Conservation (phyloP, 2,888 invertebrate species). For the Branchipolynoe longqiensis region DNA sequence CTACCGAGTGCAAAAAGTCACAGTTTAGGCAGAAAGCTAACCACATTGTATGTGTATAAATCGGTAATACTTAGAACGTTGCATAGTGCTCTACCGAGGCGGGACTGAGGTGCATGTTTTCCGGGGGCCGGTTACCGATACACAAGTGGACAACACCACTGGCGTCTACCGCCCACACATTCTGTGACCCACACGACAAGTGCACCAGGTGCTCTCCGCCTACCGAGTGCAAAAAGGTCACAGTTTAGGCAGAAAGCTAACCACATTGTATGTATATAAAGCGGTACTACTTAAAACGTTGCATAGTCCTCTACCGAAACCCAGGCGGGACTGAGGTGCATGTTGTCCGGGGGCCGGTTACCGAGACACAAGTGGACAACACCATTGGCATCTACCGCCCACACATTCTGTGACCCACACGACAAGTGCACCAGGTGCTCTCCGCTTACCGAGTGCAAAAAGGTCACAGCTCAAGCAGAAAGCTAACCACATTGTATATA, state of each 20-base stretch:
- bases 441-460: too few relatives aligned
- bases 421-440: conserved; percentile 81
- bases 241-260: too few relatives aligned
- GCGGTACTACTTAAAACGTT: too few relatives aligned
- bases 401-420: conserved; percentile 83
- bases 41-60: too few relatives aligned
- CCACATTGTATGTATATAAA: too few relatives aligned
- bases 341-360: conserved; percentile 80
- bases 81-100: too few relatives aligned
- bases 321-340: conserved; percentile 83
- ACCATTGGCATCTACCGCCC: conserved; percentile 83
- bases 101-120: conserved; percentile 81
- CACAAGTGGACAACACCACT: conserved; percentile 83
- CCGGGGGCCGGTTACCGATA: conserved; percentile 82
- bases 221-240: too few relatives aligned
- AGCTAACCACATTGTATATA: too few relatives aligned
- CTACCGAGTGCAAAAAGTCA: too few relatives aligned
- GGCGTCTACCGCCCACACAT: conserved; percentile 83
- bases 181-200: conserved; percentile 82
- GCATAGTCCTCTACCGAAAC: conserved; percentile 82
- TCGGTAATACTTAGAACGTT: too few relatives aligned
- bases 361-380: conserved; percentile 83
- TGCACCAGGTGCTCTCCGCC: conserved; percentile 80
- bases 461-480: too few relatives aligned
- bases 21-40: too few relatives aligned